phyloP scores from a whole-genome alignment of 2,888 invertebrate species.

The Cephus spinipes region DNA sequence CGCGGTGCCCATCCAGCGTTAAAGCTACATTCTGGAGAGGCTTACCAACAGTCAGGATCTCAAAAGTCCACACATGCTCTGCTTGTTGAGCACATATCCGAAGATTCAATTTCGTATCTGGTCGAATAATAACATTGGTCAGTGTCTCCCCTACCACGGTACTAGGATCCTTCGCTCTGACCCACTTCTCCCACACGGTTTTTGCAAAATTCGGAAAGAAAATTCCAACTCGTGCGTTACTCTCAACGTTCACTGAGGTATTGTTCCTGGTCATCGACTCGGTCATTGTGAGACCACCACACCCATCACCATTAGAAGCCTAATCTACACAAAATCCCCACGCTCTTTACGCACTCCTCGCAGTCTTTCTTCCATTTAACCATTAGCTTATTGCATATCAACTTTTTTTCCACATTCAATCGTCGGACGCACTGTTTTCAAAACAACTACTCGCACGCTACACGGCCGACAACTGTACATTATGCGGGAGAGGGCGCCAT shows the following conservation, averaged over 20 bases:
- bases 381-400: not conserved
- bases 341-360: not conserved
- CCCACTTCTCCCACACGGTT: slow-evolving; percentile 34
- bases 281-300: not conserved
- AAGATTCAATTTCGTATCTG: slow-evolving; percentile 29
- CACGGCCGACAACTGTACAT: not conserved
- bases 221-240: not conserved
- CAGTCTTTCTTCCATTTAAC: not conserved
- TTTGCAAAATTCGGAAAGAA: slow-evolving; percentile 27
- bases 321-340: not conserved
- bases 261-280: not conserved
- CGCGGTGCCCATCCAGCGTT: slow-evolving; percentile 43
- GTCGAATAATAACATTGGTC: slow-evolving; percentile 24
- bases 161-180: slow-evolving; percentile 37
- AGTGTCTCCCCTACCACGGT: slow-evolving; percentile 34
- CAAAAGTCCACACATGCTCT: slow-evolving; percentile 34
- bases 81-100: slow-evolving; percentile 32
- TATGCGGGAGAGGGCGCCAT: not conserved
- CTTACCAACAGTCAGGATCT: slow-evolving; percentile 39
- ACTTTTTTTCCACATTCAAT: not conserved
- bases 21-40: slow-evolving; percentile 46
- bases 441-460: not conserved
- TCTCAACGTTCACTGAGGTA: not conserved
- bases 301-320: not conserved
- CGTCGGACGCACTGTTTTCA: not conserved